Evolutionary conservation across 1,140 invertebrate genomes (phyloP).

Genomic region (Pentalonia nigronervosa): DNA sequence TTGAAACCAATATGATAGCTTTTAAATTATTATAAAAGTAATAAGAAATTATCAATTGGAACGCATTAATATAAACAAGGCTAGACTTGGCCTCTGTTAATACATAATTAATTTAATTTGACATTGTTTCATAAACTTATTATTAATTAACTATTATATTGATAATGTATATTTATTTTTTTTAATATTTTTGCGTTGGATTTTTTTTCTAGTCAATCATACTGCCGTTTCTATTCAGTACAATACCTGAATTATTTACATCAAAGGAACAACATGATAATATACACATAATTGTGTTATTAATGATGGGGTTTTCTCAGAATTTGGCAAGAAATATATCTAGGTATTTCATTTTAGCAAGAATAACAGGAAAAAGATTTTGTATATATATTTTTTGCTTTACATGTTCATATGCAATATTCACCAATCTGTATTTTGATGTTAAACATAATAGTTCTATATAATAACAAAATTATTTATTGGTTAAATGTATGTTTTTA

Average conservation of each 20-base stretch:
- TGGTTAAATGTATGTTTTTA: not conserved
- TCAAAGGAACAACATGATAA: slow-evolving; percentile 39
- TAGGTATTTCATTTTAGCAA: not conserved
- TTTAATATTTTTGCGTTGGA: not conserved
- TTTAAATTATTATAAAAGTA: too few species aligned
- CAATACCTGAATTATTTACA: slow-evolving; percentile 33
- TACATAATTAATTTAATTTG: not conserved
- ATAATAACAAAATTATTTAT: not conserved
- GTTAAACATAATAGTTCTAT: not conserved
- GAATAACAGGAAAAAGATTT: slow-evolving; percentile 29
- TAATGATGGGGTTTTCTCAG: slow-evolving; percentile 41
- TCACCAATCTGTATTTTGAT: not conserved
- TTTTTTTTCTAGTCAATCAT: slow-evolving; percentile 40
- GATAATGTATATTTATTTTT: not conserved
- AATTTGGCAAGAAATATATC: slow-evolving; percentile 16
- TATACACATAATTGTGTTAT: slow-evolving; percentile 20
- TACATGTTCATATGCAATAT: slow-evolving; percentile 35
- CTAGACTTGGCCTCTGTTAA: not conserved
- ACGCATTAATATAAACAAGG: not conserved
- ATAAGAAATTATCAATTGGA: not conserved
- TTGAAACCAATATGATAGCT: too few species aligned
- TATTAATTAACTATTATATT: too few species aligned
- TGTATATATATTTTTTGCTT: slow-evolving; percentile 51
- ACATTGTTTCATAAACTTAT: too few species aligned
- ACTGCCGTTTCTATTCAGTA: slow-evolving; percentile 5